Percentiles rank a stretch among this genome's conserved stretches.
Conservation (phyloP, 2,888 invertebrate genomes). For the Lacanobia oleracea region DNA sequence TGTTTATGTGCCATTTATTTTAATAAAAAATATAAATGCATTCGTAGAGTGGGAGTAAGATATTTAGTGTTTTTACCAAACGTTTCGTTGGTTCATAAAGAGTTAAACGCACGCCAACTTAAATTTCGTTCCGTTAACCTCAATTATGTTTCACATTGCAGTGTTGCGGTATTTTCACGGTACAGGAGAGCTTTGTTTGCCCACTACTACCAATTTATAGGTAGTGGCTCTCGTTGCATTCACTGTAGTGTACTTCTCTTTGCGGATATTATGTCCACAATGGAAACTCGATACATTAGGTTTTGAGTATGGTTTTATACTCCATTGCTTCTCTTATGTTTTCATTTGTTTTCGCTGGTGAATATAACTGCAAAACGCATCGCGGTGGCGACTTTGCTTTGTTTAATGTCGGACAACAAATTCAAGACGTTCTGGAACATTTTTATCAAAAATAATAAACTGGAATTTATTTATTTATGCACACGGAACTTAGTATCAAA, state of each 20-base stretch:
- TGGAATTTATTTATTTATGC: background rate
- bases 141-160: conserved; percentile 72
- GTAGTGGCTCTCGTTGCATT: conserved; percentile 61
- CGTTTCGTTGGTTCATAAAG: conserved; percentile 32
- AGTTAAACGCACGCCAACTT: conserved; percentile 59
- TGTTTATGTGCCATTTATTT: conserved; percentile 13
- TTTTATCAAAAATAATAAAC: background rate
- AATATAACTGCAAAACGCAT: background rate
- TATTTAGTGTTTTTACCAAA: conserved; percentile 18
- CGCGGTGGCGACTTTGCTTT: background rate
- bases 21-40: conserved; percentile 19
- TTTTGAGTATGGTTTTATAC: conserved; percentile 42
- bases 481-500: background rate
- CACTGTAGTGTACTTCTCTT: conserved; percentile 51
- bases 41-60: conserved; percentile 13
- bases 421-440: background rate
- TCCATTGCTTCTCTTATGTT: conserved; percentile 14
- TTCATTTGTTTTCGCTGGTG: conserved; percentile 10
- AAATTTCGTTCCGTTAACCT: conserved; percentile 68
- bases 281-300: conserved; percentile 56
- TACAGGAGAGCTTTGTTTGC: conserved; percentile 72
- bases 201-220: conserved; percentile 68
- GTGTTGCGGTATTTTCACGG: conserved; percentile 69
- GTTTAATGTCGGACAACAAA: background rate
- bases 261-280: conserved; percentile 48